Evolutionary conservation across 2,113 vertebrate species (phyloP), one percentile per base, ranked within the genome.

Genomic region (Tympanuchus pallidicinctus): DNA sequence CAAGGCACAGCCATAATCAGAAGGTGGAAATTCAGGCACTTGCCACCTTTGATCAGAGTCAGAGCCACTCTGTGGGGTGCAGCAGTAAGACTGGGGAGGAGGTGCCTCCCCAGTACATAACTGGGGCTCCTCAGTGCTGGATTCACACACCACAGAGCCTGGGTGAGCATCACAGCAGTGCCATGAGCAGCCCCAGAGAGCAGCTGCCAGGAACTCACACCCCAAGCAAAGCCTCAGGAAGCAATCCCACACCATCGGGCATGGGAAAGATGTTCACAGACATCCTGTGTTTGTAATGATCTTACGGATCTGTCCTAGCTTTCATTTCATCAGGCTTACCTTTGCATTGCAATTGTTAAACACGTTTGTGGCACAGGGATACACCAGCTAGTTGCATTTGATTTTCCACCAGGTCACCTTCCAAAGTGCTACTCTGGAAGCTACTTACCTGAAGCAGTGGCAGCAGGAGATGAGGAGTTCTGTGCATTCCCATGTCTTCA

Each of bases 91-190:
- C 7, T 36, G 69, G 67, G 47, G 21, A 88, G 45, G 45, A 67
- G 28, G 3, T 32, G 28, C 10, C 71, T 82, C 56, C 19, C 22
- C 50, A 47, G 47, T 36, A 45, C 11, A 57, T 65, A 22, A 4
- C 21, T 20, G 36, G 43, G 42, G 40, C 22, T 91, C 40, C 60
- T 78, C 20, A 34, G 28, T 64, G 47, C 42, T 47, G 28, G 36
- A 47, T 7, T 5, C 28, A 16, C 2, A 22, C 6, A 0, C 0
- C 5, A 56, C 48, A 73, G 10, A 73, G 15, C 36, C 43, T 20
- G 42, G 13, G 0, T 47, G 47, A 20, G 70, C 81, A 38, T 3
- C 52, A 42, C 72, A 67, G 28, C 6, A 16, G 17, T 1, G 1
- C 3, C 30, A 19, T 4, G 12, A 42, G 5, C 21, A 47, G 16